A percentile compares a stretch with the other conserved stretches of the same genome.
These are phyloP conservation scores for Gymnoscelis rufifasciata DNA, from an alignment of 2,888 invertebrate species.

Conservation along the genomic window DNA sequence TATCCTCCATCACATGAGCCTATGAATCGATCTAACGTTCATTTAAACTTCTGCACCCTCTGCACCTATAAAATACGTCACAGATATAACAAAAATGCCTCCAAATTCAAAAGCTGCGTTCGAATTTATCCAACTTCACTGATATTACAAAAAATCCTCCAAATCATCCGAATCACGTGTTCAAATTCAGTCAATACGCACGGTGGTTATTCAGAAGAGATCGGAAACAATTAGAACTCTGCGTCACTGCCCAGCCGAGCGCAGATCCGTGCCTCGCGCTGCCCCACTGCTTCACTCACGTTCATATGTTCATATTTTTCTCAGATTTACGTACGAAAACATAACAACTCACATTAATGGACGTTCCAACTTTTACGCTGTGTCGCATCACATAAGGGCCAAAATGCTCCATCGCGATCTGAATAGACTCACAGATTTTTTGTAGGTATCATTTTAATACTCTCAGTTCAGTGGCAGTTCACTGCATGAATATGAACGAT, in stretches of 20 bases:
- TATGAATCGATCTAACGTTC: too few relatives aligned
- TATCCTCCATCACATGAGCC: too few relatives aligned
- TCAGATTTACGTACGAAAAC: slow-evolving; percentile 33
- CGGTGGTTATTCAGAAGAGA: slow-evolving; percentile 67
- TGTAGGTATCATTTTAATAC: slow-evolving; percentile 38
- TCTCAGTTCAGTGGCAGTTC: slow-evolving; percentile 37
- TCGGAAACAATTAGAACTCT: slow-evolving; percentile 77
- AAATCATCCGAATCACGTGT: slow-evolving; percentile 67
- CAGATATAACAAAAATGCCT: background rate
- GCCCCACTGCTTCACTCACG: slow-evolving; percentile 63
- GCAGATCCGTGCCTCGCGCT: slow-evolving; percentile 62
- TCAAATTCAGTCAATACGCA: slow-evolving; percentile 69
- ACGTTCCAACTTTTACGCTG: slow-evolving; percentile 30
- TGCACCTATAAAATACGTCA: background rate
- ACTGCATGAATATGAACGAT: slow-evolving; percentile 37
- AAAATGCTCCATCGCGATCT: slow-evolving; percentile 12
- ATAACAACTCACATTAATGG: slow-evolving; percentile 17
- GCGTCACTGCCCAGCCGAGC: slow-evolving; percentile 74
- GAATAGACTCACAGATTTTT: slow-evolving; percentile 30
- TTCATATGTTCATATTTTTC: slow-evolving; percentile 53
- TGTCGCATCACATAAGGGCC: background rate
- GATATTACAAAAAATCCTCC: slow-evolving; percentile 47
- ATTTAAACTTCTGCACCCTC: background rate
- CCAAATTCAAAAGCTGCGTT: too few relatives aligned
- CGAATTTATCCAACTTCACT: too few relatives aligned